Evolutionary conservation across 2,888 invertebrate species (phyloP), one percentile per base, ranked within the genome.

Genomic region (Dryobota labecula): DNA sequence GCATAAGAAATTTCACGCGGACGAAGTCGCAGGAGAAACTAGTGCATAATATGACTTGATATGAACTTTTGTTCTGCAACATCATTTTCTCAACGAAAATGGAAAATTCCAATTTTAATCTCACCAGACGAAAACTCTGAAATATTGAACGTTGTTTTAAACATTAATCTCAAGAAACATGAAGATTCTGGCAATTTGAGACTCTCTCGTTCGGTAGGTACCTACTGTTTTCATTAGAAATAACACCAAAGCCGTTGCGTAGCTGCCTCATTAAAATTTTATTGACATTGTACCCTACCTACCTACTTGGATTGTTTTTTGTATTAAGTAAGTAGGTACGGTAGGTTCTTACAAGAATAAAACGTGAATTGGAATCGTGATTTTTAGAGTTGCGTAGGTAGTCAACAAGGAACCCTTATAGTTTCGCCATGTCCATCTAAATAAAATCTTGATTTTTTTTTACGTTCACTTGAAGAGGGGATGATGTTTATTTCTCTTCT

Each of bases 191-290:
- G 49, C 30, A 45, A 73, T 73, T 56, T 30, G 30, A 27, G 30
- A 27, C 60, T 36, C 53, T 5, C 36, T n/a, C 6, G 24, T 72
- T 72, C 7, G 24, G 68, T 57, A 36, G 49, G 49, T 51, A 15
- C 47, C 47, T 49, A 43, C 53, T 49, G 73, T 73, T 43, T 78
- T 49, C 60, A 79, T 78, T 72, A 61, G 11, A 61, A 30, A 56
- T 38, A 61, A 38, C 24, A 61, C 24, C 2, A 30, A 43, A 38
- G 13, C 36, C 49, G 56, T n/a, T 73, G 60, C 56, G 61, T n/a
- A 73, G 18, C 33, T 11, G 49, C 30, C n/a, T 57, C 74, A 62
- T 80, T 27, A 80, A 80, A 33, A 0, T 51, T 74, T 57, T 38
- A 75, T 38, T 8, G 56, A 0, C 36, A 38, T 38, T 49, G 60